A percentile compares a stretch with the other conserved stretches of the same genome.
Evolutionary conservation across 2,113 vertebrate genomes (phyloP).

Genomic region (Clarias macrocephalus): DNA sequence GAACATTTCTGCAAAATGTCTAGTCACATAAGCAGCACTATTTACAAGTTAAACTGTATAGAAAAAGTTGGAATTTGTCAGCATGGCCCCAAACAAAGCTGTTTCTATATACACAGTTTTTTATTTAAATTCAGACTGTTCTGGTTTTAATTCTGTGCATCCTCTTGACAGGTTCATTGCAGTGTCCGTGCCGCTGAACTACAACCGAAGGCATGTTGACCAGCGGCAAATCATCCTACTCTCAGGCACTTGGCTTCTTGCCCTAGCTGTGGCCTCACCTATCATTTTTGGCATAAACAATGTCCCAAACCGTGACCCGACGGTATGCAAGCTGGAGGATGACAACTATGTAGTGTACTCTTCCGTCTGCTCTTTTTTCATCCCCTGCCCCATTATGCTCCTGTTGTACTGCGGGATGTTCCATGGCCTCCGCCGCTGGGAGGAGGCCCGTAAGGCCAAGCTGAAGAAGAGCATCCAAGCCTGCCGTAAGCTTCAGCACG

Average conservation of each 20-base stretch:
- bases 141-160: not conserved
- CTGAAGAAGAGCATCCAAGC: constrained; percentile 77
- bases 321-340: constrained; percentile 87
- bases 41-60: not conserved
- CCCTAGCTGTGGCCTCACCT: constrained; percentile 87
- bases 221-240: constrained; percentile 84
- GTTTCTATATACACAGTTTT: not conserved
- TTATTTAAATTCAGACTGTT: not conserved
- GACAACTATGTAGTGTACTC: constrained; percentile 89
- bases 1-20: not conserved
- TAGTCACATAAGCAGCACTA: not conserved
- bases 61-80: not conserved
- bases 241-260: constrained; percentile 88
- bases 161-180: constrained; percentile 84
- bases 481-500: constrained; percentile 72
- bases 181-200: constrained; percentile 83
- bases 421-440: constrained; percentile 83
- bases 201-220: constrained; percentile 84
- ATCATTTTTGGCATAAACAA: constrained; percentile 91
- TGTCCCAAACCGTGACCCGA: constrained; percentile 76
- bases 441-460: constrained; percentile 79
- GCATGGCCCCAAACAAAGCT: not conserved
- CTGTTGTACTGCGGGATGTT: constrained; percentile 89
- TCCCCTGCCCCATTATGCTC: constrained; percentile 93
- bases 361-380: constrained; percentile 92